Percentiles rank a stretch among this genome's conserved stretches.
phyloP scores from a whole-genome alignment of 2,113 vertebrate genomes.

The Callithrix jacchus region DNA sequence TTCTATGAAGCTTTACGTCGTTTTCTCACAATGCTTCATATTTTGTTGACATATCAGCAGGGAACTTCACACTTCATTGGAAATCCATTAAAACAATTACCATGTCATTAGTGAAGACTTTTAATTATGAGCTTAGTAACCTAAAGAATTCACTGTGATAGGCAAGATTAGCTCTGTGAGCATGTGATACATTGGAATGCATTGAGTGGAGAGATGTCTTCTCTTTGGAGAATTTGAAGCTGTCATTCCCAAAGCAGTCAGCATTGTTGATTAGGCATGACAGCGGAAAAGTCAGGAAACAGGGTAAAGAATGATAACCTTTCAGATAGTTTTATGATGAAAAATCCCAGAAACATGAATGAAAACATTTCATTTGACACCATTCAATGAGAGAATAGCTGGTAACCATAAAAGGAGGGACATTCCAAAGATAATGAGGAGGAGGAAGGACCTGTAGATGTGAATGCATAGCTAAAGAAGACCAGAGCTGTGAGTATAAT shows the following conservation, averaged over 20 bases:
- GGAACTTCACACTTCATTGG: conserved; percentile 80
- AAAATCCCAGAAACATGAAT: background rate
- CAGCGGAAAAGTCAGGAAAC: conserved; percentile 10
- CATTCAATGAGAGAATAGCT: background rate
- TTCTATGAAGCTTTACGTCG: conserved; percentile 49
- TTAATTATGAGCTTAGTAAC: conserved; percentile 77
- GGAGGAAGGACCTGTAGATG: background rate
- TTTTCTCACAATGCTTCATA: conserved; percentile 72
- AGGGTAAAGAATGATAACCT: background rate
- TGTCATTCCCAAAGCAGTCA: conserved; percentile 56
- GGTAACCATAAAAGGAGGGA: background rate
- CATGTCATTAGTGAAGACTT: conserved; percentile 78
- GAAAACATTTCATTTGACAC: background rate
- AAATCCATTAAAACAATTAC: conserved; percentile 82
- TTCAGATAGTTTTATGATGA: background rate
- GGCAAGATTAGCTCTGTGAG: conserved; percentile 72
- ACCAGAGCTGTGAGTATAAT: background rate
- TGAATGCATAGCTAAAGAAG: background rate
- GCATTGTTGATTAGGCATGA: conserved; percentile 63
- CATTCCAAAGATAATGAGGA: background rate
- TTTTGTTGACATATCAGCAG: conserved; percentile 80
- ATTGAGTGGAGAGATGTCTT: conserved; percentile 6
- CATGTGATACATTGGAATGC: conserved; percentile 25
- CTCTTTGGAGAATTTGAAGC: conserved; percentile 67
- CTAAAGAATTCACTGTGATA: conserved; percentile 73